A percentile compares a stretch with the other conserved stretches of the same genome.
Conservation (phyloP, 2,113 vertebrate genomes). For the Elgaria multicarinata region DNA sequence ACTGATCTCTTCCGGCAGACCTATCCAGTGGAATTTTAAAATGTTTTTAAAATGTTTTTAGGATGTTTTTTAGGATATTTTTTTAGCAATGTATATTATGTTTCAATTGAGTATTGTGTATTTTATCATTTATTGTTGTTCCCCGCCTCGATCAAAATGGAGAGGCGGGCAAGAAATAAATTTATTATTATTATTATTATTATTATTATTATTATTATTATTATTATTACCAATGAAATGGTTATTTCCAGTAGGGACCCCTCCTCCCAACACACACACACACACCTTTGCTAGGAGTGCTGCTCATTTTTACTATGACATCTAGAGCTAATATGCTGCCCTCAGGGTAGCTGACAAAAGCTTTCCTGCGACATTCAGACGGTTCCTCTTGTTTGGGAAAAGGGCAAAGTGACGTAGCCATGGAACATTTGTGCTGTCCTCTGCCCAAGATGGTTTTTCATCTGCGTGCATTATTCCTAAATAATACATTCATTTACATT, state of each 20-base stretch:
- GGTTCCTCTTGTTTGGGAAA: conserved; percentile 26
- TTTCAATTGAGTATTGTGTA: no score
- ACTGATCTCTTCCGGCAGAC: no score
- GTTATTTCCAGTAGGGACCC: background rate
- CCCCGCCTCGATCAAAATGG: no score
- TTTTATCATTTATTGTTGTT: no score
- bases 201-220: no score
- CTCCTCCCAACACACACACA: no score
- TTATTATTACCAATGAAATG: background rate
- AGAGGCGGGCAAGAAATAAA: no score
- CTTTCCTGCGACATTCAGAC: background rate
- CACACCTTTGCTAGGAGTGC: background rate
- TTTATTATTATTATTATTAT: no score
- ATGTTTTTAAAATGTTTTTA: no score
- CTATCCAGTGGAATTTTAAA: no score
- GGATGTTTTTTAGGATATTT: no score
- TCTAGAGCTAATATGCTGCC: background rate
- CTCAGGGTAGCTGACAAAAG: background rate
- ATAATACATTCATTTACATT: conserved; percentile 33
- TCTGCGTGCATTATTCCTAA: conserved; percentile 12
- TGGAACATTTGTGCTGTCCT: conserved; percentile 16
- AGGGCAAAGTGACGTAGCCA: background rate
- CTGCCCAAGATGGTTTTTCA: conserved; percentile 35
- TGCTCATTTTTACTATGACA: background rate
- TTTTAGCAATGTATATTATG: no score